Evolutionary conservation across 2,113 vertebrate genomes (phyloP).

Genomic region (Siniperca chuatsi): DNA sequence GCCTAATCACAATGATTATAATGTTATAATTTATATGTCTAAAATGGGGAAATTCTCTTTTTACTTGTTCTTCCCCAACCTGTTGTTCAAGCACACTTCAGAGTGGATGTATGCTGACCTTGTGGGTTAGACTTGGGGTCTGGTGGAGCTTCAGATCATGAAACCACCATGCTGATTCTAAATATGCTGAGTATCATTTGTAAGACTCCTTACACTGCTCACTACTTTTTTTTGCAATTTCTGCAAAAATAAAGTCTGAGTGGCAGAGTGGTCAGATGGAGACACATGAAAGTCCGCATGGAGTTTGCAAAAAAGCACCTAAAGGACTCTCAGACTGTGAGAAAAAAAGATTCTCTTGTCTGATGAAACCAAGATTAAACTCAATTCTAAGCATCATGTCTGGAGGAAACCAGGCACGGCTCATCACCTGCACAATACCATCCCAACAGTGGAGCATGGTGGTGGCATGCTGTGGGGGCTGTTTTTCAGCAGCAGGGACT

Average conservation of each 20-base stretch:
- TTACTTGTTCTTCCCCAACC: background rate
- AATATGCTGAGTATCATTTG: background rate
- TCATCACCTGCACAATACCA: too few relatives aligned
- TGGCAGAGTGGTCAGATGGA: too few relatives aligned
- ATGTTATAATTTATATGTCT: background rate
- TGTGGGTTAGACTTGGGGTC: background rate
- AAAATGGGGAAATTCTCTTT: background rate
- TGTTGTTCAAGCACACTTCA: constrained; percentile 14
- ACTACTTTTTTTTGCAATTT: background rate
- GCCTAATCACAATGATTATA: constrained; percentile 10
- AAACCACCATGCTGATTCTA: background rate
- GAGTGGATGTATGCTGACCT: background rate
- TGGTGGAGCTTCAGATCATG: background rate
- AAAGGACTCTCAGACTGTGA: too few relatives aligned
- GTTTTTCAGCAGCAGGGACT: too few relatives aligned
- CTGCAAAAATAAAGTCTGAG: background rate
- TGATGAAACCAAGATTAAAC: too few relatives aligned
- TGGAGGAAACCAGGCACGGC: too few relatives aligned
- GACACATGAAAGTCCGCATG: too few relatives aligned
- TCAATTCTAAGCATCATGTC: too few relatives aligned
- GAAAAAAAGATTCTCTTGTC: too few relatives aligned
- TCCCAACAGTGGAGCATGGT: too few relatives aligned
- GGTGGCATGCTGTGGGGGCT: too few relatives aligned
- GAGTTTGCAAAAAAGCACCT: too few relatives aligned
- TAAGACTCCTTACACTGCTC: background rate